A percentile compares a stretch with the other conserved stretches of the same genome.
phyloP scores from a whole-genome alignment of 2,888 invertebrate genomes.

The Phragmatobia fuliginosa region DNA sequence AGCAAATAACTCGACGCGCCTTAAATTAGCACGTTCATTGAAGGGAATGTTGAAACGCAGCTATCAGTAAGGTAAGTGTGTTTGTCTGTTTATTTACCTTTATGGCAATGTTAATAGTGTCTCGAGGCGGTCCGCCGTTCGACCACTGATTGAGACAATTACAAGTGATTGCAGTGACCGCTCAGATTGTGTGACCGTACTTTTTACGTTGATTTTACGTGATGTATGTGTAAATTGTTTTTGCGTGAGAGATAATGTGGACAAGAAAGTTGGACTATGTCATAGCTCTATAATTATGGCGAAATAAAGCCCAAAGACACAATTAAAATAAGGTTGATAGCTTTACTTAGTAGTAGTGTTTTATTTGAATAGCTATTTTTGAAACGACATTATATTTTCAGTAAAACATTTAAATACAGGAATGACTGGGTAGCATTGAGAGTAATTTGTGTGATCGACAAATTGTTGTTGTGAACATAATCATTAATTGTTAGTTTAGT shows the following conservation, averaged over 20 bases:
- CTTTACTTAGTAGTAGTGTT: not conserved
- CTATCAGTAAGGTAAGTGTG: conserved; percentile 49
- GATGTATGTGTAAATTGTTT: conserved; percentile 70
- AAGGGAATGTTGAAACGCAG: conserved; percentile 32
- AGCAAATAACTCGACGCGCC: conserved; percentile 28
- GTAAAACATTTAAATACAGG: not conserved
- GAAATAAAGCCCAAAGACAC: conserved; percentile 13
- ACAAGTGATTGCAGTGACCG: conserved; percentile 78
- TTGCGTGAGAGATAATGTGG: conserved; percentile 55
- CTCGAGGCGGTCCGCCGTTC: conserved; percentile 62
- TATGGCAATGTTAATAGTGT: conserved; percentile 74
- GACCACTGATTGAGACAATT: conserved; percentile 75
- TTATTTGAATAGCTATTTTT: not conserved
- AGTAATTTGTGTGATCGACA: too few species aligned
- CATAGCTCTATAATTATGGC: conserved; percentile 18
- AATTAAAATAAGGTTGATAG: conserved; percentile 10
- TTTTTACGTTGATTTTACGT: conserved; percentile 53
- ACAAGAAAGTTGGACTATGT: conserved; percentile 36
- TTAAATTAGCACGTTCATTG: conserved; percentile 39
- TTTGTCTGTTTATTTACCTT: conserved; percentile 55
- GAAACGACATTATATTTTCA: not conserved
- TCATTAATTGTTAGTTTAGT: too few species aligned
- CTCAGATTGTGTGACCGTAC: conserved; percentile 54
- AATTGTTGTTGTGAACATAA: too few species aligned
- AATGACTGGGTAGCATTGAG: not conserved